These are phyloP conservation scores for Empidonax alnorum DNA, from an alignment of 2,113 vertebrate species.

Conservation along the genomic window DNA sequence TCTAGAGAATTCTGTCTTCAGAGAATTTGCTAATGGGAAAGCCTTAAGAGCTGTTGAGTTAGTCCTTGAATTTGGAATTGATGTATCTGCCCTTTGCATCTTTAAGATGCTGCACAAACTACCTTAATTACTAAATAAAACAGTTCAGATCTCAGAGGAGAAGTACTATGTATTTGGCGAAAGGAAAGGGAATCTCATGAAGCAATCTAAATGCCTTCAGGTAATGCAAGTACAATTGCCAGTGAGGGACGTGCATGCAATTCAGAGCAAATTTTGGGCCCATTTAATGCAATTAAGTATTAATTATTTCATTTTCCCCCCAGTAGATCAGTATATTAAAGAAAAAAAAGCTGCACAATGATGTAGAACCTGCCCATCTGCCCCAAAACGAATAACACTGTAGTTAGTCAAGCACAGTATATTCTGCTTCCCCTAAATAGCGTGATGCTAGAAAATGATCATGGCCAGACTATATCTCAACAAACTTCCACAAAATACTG, in stretches of 20 bases:
- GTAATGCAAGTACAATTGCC: background rate
- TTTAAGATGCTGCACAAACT: constrained; percentile 51
- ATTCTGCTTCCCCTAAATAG: background rate
- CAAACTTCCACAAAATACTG: background rate
- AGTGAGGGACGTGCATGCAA: background rate
- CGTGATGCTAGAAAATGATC: background rate
- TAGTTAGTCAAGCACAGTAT: background rate
- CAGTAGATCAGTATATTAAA: background rate
- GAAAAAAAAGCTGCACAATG: background rate
- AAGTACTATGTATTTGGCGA: background rate
- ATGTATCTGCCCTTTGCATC: constrained; percentile 39
- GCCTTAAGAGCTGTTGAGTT: constrained; percentile 17
- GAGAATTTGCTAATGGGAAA: constrained; percentile 8
- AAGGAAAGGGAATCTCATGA: constrained; percentile 20
- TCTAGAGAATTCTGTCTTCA: constrained; percentile 5
- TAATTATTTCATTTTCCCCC: background rate
- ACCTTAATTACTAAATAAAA: constrained; percentile 61
- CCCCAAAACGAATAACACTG: background rate
- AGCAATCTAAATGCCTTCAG: constrained; percentile 39
- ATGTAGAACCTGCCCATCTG: background rate
- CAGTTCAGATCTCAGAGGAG: constrained; percentile 25
- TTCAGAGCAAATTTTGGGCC: background rate
- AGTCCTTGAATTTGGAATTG: background rate
- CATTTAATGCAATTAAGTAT: constrained; percentile 5
- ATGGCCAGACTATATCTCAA: background rate